phyloP scores from a whole-genome alignment of 2,797 vertebrate genomes.

The Premnoplex brunnescens region DNA sequence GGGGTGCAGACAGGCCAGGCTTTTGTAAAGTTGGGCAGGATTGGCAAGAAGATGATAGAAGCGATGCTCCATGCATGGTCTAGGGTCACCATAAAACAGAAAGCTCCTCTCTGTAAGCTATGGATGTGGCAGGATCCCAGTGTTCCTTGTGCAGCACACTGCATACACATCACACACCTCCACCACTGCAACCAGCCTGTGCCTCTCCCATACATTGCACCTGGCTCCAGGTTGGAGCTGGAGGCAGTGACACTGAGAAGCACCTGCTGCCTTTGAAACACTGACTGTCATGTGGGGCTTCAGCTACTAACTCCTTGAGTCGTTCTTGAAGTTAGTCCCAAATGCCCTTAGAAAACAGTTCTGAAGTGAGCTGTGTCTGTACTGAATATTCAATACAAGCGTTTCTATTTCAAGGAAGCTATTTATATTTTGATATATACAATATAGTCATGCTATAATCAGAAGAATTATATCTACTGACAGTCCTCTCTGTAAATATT shows the following conservation, averaged over 20 bases:
- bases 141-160: background rate
- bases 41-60: background rate
- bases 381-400: background rate
- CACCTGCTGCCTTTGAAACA: fast-evolving
- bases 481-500: background rate
- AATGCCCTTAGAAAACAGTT: background rate
- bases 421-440: background rate
- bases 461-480: background rate
- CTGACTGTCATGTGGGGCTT: background rate
- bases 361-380: background rate
- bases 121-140: background rate
- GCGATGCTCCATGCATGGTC: fast-evolving
- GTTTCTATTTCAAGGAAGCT: background rate
- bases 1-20: background rate
- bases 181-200: fast-evolving
- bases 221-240: background rate
- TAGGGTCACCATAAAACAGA: background rate
- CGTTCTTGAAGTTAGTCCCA: background rate
- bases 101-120: background rate
- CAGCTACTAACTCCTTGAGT: background rate
- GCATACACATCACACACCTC: fast-evolving
- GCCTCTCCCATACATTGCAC: fast-evolving
- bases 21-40: background rate
- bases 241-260: background rate
- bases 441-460: background rate